phyloP scores from a whole-genome alignment of 1,140 invertebrate genomes.

The Atta colombica region DNA sequence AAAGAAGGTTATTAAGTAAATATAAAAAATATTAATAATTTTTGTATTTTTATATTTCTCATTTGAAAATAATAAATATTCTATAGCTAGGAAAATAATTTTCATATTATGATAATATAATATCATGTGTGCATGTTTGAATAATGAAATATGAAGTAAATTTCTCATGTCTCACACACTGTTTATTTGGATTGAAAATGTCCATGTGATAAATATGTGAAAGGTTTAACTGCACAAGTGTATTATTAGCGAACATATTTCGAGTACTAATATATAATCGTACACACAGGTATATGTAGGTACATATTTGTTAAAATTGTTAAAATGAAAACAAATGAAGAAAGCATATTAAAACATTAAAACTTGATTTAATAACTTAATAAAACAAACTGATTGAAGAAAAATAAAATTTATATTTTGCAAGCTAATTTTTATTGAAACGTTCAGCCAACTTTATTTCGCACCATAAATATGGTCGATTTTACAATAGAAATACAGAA shows the following conservation, averaged over 20 bases:
- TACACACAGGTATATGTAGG: neutral
- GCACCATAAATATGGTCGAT: neutral
- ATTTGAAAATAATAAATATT: neutral
- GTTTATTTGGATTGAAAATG: slow-evolving; percentile 10
- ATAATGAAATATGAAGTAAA: slow-evolving; percentile 1
- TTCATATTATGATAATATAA: slow-evolving; percentile 8
- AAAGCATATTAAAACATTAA: neutral
- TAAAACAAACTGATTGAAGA: slow-evolving; percentile 36
- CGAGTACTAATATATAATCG: slow-evolving; percentile 23
- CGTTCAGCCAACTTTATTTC: neutral
- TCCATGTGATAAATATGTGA: slow-evolving; percentile 22
- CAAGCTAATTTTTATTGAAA: slow-evolving; percentile 6
- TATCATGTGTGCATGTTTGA: neutral
- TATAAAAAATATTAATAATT: slow-evolving; percentile 1
- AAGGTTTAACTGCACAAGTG: neutral
- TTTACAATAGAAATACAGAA: slow-evolving; percentile 21
- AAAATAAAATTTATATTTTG: slow-evolving; percentile 25
- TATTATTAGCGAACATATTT: slow-evolving; percentile 21
- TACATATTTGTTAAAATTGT: neutral
- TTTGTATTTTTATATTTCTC: neutral
- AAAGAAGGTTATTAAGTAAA: neutral
- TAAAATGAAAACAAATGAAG: neutral
- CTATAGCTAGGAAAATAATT: slow-evolving; percentile 1
- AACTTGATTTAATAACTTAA: slow-evolving; percentile 38
- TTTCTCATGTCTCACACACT: neutral